These are phyloP conservation scores for Porites lutea DNA, from an alignment of 64 coral and sea anemone genomes.

Conservation along the genomic window DNA sequence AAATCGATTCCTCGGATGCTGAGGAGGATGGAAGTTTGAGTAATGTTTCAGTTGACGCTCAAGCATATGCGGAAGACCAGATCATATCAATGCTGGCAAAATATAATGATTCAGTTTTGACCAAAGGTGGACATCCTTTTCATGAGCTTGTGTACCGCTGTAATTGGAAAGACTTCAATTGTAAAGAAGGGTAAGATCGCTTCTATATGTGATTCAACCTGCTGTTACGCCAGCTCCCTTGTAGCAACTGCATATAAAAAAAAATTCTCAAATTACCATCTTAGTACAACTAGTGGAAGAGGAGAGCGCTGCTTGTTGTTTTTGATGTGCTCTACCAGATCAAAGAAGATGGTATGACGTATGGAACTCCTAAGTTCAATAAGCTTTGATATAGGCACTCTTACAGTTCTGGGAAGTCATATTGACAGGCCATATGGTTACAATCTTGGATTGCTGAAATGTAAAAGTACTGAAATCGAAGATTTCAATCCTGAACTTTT, in stretches of 20 bases:
- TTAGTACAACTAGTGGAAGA: not conserved
- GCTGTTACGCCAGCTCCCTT: not conserved
- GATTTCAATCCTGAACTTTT: too few species aligned
- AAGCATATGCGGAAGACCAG: constrained; percentile 12
- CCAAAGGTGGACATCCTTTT: constrained; percentile 35
- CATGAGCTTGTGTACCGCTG: constrained; percentile 58
- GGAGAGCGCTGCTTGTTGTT: too few species aligned
- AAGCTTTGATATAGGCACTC: too few species aligned
- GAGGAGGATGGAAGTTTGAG: not conserved
- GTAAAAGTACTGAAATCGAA: too few species aligned
- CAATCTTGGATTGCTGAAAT: too few species aligned
- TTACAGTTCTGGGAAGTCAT: too few species aligned
- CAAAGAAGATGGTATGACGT: too few species aligned
- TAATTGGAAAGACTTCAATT: constrained; percentile 53
- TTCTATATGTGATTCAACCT: not conserved
- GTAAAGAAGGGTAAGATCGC: constrained; percentile 53
- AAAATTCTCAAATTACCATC: too few species aligned
- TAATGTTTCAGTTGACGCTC: constrained; percentile 36
- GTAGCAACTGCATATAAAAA: not conserved
- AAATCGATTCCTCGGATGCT: not conserved
- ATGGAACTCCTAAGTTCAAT: too few species aligned
- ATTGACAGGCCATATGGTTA: too few species aligned
- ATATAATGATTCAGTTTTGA: not conserved
- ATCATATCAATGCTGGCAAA: constrained; percentile 4
- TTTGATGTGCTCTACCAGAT: too few species aligned